Percentiles rank a stretch among this genome's conserved stretches.
These are phyloP conservation scores for Euura lappo DNA, from an alignment of 1,140 invertebrate species.

Conservation along the genomic window DNA sequence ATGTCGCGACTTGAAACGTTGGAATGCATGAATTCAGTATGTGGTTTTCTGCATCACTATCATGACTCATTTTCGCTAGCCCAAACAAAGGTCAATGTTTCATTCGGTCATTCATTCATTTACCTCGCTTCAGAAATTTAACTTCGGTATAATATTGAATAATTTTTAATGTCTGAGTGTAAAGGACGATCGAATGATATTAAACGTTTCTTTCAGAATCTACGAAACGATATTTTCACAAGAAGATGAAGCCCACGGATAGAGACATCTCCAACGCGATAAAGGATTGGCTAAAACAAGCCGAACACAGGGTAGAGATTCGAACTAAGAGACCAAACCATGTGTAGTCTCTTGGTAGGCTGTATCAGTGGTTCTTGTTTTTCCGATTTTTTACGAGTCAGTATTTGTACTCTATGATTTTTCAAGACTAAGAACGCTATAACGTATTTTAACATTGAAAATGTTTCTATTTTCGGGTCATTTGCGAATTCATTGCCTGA, in stretches of 20 bases:
- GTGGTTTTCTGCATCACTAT: too few relatives aligned
- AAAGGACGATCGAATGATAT: conserved; percentile 1
- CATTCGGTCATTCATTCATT: too few relatives aligned
- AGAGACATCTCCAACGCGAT: background rate
- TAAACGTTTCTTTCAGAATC: background rate
- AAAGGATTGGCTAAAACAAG: background rate
- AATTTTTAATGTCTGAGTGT: background rate
- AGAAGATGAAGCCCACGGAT: background rate
- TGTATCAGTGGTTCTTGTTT: background rate
- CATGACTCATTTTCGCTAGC: too few relatives aligned
- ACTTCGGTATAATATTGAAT: background rate
- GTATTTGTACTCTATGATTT: too few relatives aligned
- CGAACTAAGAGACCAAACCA: background rate
- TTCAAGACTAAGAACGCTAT: too few relatives aligned
- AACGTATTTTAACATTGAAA: background rate
- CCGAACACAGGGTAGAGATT: too few relatives aligned
- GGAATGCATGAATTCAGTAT: too few relatives aligned
- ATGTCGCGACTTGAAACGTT: too few relatives aligned
- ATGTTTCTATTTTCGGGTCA: too few relatives aligned
- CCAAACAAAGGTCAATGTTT: too few relatives aligned
- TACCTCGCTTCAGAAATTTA: background rate
- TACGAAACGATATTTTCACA: conserved; percentile 1
- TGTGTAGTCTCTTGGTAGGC: background rate
- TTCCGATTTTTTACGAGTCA: background rate
- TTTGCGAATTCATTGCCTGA: too few relatives aligned